Percentiles rank a stretch among this genome's conserved stretches.
phyloP scores from a whole-genome alignment of 2,888 invertebrate species.

The Rotaria sp. region DNA sequence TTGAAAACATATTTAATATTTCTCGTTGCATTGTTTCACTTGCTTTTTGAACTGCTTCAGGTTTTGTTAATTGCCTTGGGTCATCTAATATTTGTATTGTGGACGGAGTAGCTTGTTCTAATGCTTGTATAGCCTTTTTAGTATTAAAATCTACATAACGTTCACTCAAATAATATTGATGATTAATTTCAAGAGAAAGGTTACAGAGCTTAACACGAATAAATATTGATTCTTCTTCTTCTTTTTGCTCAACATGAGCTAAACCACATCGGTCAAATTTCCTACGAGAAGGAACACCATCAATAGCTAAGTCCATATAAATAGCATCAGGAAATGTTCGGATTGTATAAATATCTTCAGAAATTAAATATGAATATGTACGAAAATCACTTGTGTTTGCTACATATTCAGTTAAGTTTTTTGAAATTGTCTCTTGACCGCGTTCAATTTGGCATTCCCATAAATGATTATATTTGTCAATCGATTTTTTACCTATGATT shows the following conservation, averaged over 20 bases:
- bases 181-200: neutral
- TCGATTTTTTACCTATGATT: neutral
- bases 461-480: neutral
- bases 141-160: conserved; percentile 8
- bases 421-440: neutral
- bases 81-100: neutral
- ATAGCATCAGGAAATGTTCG: neutral
- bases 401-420: neutral
- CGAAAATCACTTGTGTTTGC: neutral
- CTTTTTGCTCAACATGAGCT: neutral
- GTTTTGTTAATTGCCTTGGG: neutral
- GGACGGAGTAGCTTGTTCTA: neutral
- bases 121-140: neutral
- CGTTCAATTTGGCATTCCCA: neutral
- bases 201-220: neutral
- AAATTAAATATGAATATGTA: neutral
- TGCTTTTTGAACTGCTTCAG: neutral
- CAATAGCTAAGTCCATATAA: neutral
- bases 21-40: neutral
- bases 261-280: neutral
- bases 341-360: neutral
- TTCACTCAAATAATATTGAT: neutral
- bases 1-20: neutral
- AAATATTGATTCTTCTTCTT: neutral
- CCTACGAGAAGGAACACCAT: neutral